Evolutionary conservation across 2,113 vertebrate species (phyloP).

Genomic region (Oreocharis arfaki): DNA sequence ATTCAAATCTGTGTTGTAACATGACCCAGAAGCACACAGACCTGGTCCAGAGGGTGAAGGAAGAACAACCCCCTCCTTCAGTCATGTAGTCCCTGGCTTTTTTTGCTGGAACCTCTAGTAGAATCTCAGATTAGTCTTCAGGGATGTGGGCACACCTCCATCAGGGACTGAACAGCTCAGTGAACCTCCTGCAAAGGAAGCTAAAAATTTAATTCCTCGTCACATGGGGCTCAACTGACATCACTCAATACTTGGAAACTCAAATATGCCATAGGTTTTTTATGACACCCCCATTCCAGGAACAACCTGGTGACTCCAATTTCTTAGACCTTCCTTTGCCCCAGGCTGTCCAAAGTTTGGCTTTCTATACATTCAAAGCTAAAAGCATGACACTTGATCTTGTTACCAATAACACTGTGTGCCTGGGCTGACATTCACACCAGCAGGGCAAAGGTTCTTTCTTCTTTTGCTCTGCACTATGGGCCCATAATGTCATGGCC

Average conservation of each 20-base stretch:
- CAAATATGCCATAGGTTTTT: background rate
- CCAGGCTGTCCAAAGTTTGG: background rate
- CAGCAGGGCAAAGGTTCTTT: background rate
- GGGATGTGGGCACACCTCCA: background rate
- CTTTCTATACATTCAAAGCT: background rate
- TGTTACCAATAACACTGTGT: background rate
- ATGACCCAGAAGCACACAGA: background rate
- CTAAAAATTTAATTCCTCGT: background rate
- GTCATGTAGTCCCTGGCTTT: rapidly evolving
- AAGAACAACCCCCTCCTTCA: background rate
- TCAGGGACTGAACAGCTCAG: background rate
- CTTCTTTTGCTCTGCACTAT: background rate
- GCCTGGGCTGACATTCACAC: background rate
- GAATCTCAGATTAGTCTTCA: background rate
- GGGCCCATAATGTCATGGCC: background rate
- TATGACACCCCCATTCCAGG: background rate
- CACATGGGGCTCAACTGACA: background rate
- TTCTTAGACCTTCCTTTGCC: background rate
- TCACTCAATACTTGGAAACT: background rate
- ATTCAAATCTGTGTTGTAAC: background rate
- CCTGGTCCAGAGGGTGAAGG: background rate
- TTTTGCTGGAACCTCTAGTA: background rate
- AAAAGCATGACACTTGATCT: background rate
- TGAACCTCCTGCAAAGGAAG: background rate
- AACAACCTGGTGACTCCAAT: background rate